These are phyloP conservation scores for Thyatira batis DNA, from an alignment of 2,888 invertebrate species.

Conservation along the genomic window DNA sequence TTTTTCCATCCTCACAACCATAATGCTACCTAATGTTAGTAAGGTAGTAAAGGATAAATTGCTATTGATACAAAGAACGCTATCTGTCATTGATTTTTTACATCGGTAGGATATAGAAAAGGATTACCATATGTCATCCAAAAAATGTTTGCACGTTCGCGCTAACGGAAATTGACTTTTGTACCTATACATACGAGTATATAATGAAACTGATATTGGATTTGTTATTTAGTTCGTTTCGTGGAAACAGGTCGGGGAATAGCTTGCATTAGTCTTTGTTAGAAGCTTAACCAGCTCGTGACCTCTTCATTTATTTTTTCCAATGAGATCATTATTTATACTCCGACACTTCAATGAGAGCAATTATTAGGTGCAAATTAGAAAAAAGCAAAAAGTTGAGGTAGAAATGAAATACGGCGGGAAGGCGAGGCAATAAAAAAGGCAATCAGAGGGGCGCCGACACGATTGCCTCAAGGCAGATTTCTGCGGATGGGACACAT, in stretches of 20 bases:
- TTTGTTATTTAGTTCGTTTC: constrained; percentile 14
- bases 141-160: too few relatives aligned
- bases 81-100: too few relatives aligned
- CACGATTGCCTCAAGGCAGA: constrained; percentile 30
- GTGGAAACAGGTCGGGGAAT: constrained; percentile 6
- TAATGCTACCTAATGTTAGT: too few relatives aligned
- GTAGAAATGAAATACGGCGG: constrained; percentile 35
- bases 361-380: constrained; percentile 20
- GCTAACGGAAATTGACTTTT: too few relatives aligned
- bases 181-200: background rate
- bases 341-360: constrained; percentile 6
- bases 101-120: too few relatives aligned
- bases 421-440: constrained; percentile 54
- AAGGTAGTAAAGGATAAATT: too few relatives aligned
- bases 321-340: background rate
- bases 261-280: constrained; percentile 31
- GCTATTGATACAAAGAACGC: too few relatives aligned
- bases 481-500: constrained; percentile 44
- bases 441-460: constrained; percentile 47
- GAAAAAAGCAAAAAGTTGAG: constrained; percentile 15
- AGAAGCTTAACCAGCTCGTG: background rate
- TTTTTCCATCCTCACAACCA: too few relatives aligned
- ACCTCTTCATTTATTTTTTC: background rate
- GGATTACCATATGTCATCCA: too few relatives aligned
- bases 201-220: constrained; percentile 11